Conservation (phyloP, 1,140 invertebrate genomes). For the Leptonema lineaticorne region DNA sequence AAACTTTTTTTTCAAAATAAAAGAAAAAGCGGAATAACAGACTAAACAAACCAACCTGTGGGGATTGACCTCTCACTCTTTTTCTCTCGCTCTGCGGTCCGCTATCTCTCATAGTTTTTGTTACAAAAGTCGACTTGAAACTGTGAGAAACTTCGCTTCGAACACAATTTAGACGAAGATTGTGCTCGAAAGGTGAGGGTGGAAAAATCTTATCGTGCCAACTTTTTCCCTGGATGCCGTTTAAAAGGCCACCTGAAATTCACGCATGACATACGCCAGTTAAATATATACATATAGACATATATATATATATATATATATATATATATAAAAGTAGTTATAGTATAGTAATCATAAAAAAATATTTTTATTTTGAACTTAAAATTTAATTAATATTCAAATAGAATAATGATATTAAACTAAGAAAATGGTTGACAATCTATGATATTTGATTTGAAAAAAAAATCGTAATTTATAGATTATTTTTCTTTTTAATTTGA, state of each 20-base stretch:
- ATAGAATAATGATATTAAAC: too few relatives aligned
- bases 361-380: not conserved
- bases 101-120: constrained; percentile 38
- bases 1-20: constrained; percentile 37
- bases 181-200: constrained; percentile 30
- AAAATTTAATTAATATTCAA: not conserved
- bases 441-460: too few relatives aligned
- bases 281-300: too few relatives aligned
- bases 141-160: constrained; percentile 35
- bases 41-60: constrained; percentile 40
- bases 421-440: too few relatives aligned
- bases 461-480: too few relatives aligned
- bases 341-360: not conserved
- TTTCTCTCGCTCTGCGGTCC: not conserved
- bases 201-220: constrained; percentile 11
- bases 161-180: constrained; percentile 38
- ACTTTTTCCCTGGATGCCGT: constrained; percentile 6
- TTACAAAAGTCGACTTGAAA: constrained; percentile 37
- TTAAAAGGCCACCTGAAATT: constrained; percentile 6
- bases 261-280: not conserved
- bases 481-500: too few relatives aligned
- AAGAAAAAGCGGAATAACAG: constrained; percentile 35
- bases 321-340: not conserved
- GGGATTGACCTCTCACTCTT: constrained; percentile 37
- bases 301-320: too few relatives aligned